Evolutionary conservation across 2,888 invertebrate species (phyloP).

Genomic region (Carabus problematicus): DNA sequence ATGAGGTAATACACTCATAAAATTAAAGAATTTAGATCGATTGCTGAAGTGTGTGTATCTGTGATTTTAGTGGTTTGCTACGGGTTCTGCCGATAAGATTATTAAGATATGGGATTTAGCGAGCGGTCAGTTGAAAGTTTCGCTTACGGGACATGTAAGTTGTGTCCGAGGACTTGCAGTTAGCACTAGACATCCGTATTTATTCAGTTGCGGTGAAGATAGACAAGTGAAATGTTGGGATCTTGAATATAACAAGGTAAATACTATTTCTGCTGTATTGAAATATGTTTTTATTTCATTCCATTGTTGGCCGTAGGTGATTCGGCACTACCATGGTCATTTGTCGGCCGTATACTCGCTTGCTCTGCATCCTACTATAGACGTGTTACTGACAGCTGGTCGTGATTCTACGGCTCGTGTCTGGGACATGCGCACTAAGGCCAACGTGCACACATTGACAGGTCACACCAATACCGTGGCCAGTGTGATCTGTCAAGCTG

Average conservation of each 20-base stretch:
- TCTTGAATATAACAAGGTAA: conserved; percentile 95
- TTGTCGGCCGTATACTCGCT: conserved; percentile 94
- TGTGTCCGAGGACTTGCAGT: conserved; percentile 96
- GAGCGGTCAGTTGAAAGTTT: conserved; percentile 92
- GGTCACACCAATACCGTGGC: conserved; percentile 99
- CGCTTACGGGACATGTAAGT: conserved; percentile 97
- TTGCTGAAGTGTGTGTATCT: neutral
- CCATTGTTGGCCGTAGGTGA: conserved; percentile 69
- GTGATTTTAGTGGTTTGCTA: conserved; percentile 74
- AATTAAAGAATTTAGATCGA: neutral
- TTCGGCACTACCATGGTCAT: conserved; percentile 98
- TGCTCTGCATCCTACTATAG: conserved; percentile 93
- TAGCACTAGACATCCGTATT: conserved; percentile 92
- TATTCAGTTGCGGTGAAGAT: conserved; percentile 99
- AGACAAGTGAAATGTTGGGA: conserved; percentile 99
- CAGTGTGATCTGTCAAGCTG: conserved; percentile 89
- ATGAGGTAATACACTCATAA: conserved; percentile 66
- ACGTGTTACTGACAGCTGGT: conserved; percentile 92
- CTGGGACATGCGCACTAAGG: conserved; percentile 99
- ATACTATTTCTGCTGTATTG: neutral
- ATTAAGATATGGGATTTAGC: conserved; percentile 99
- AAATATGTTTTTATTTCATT: conserved; percentile 2
- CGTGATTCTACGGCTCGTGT: conserved; percentile 95
- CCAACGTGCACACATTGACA: conserved; percentile 93
- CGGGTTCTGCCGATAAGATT: conserved; percentile 96